Conservation (phyloP, 2,113 vertebrate species). For the Carassius gibelio region DNA sequence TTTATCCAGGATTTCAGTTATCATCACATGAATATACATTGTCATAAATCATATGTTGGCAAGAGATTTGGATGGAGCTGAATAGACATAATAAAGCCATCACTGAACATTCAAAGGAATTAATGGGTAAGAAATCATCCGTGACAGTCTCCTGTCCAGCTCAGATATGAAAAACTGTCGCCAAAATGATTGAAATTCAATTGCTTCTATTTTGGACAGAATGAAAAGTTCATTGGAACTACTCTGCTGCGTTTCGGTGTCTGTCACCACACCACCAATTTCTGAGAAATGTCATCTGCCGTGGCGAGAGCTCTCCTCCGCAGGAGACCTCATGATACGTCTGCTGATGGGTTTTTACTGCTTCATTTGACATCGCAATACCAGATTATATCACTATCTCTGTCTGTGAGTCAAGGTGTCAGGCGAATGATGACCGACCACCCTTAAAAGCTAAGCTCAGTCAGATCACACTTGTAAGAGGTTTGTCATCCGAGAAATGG, state of each 20-base stretch:
- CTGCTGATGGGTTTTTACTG: conserved; percentile 63
- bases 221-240: conserved; percentile 40
- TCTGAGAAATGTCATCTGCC: conserved; percentile 41
- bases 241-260: conserved; percentile 5
- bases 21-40: conserved; percentile 2
- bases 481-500: conserved; percentile 63
- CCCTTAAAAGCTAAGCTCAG: conserved; percentile 38
- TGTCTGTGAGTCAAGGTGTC: conserved; percentile 51
- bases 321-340: conserved; percentile 59
- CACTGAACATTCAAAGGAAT: conserved; percentile 11
- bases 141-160: background rate
- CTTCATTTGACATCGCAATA: conserved; percentile 69
- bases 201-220: conserved; percentile 40
- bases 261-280: conserved; percentile 36
- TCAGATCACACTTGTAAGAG: conserved; percentile 49
- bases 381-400: conserved; percentile 68
- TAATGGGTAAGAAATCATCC: conserved; percentile 8
- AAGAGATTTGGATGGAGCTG: background rate
- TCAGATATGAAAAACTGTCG: conserved; percentile 33
- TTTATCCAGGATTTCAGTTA: conserved; percentile 29
- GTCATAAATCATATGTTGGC: background rate
- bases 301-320: conserved; percentile 48
- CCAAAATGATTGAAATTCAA: conserved; percentile 43
- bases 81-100: conserved; percentile 8
- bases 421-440: conserved; percentile 59